Base-by-base conservation (phyloP, 2,113 vertebrate genomes). In the Cyanocitta stelleri region DNA sequence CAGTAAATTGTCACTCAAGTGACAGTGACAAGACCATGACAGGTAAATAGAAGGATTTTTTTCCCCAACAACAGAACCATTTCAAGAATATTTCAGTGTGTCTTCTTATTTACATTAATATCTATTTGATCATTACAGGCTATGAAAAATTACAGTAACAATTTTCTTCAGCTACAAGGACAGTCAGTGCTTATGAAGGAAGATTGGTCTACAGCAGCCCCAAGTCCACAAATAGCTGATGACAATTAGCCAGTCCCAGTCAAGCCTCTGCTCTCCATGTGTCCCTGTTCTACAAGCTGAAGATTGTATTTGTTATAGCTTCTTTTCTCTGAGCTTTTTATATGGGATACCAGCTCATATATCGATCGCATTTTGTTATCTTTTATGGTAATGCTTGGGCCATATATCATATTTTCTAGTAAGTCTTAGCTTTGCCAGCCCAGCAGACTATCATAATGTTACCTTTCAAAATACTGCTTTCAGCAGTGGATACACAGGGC, bases 371-470 rank as follows among this genome's bases (percentile, higher is more conserved):
- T 95, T 96, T 95, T 76, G 92, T 96, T 92, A 93, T 87, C 61
- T 95, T 88, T 91, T 74, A 91, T 69, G n/a, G 56, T 85, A 93
- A 90, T 90, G 64, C 22, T 90, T 3, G 3, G 74, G 61, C 64
- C 88, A 55, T 92, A n/a, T 35, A 92, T 87, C 59, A 82, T 62
- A 21, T 79, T 96, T 96, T 93, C 90, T 89, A 96, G 96, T 96
- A 96, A 96, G 85, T 80, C 92, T 91, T 83, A 92, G 63, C 74
- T 96, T 87, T 95, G 62, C 75, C 83, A 89, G 63, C 56, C 78
- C 67, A 77, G 73, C 24, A 12, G 67, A 79, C 75, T 79, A 90
- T 90, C 77, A 74, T 74, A 88, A 85, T 32, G 8, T 33, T 80
- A 62, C 72, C 76, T 96, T 81, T 73, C 74, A 77, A 91, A 92